These are phyloP conservation scores for Saccostrea glomerata DNA, from an alignment of 1,140 invertebrate genomes.

Conservation along the genomic window DNA sequence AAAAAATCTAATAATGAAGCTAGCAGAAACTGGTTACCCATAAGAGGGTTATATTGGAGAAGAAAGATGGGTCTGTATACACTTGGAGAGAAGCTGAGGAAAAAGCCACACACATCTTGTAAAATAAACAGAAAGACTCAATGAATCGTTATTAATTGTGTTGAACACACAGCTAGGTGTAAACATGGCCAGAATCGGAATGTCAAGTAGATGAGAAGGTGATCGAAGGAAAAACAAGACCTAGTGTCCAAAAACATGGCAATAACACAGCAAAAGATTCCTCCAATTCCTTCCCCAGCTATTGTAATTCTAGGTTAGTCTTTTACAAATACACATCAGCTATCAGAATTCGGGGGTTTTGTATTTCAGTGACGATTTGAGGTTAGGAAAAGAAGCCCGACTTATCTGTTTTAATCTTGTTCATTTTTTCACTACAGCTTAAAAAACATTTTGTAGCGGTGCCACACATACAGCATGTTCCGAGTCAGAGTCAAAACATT, in stretches of 20 bases:
- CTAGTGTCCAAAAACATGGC: neutral
- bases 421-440: neutral
- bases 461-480: neutral
- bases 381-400: neutral
- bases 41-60: neutral
- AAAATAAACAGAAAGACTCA: conserved; percentile 21
- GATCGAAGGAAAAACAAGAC: conserved; percentile 14
- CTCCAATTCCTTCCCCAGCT: neutral
- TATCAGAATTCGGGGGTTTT: conserved; percentile 26
- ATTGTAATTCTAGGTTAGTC: conserved; percentile 5
- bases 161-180: conserved; percentile 30
- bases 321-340: conserved; percentile 1
- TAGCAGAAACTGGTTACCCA: neutral
- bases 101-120: conserved; percentile 23
- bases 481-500: neutral
- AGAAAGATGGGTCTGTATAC: neutral
- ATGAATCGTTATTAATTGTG: conserved; percentile 32
- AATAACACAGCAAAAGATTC: neutral
- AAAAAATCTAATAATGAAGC: neutral
- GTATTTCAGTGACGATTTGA: conserved; percentile 6
- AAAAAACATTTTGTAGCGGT: conserved; percentile 14
- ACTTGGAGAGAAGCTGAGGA: neutral
- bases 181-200: conserved; percentile 15
- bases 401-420: conserved; percentile 33
- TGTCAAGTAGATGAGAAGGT: neutral